Conservation (phyloP, 2,888 invertebrate genomes). For the Drosophila ustulata region DNA sequence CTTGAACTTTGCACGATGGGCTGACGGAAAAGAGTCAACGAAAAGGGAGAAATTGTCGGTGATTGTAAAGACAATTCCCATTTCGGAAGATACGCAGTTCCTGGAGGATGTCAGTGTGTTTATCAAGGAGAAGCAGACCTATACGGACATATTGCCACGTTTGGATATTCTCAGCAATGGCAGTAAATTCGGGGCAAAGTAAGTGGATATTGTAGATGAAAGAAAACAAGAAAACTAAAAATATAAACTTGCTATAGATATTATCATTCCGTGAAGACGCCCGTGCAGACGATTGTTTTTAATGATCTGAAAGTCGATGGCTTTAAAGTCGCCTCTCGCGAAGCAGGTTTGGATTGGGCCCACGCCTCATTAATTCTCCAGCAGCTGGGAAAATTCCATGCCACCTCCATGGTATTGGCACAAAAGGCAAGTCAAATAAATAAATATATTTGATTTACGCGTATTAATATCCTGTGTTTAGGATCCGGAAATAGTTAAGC, state of each 20-base stretch:
- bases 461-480: conserved; percentile 6
- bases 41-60: conserved; percentile 65
- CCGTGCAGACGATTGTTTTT: conserved; percentile 84
- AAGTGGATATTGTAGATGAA: conserved; percentile 20
- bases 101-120: conserved; percentile 85
- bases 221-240: not conserved
- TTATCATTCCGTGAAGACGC: conserved; percentile 70
- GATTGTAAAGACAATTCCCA: conserved; percentile 83
- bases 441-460: not conserved
- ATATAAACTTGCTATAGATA: conserved; percentile 52
- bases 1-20: conserved; percentile 56
- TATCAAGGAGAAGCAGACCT: conserved; percentile 85
- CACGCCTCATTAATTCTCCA: conserved; percentile 86
- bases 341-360: conserved; percentile 86
- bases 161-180: conserved; percentile 82
- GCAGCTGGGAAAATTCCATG: conserved; percentile 86
- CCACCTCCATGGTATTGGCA: conserved; percentile 86
- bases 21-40: conserved; percentile 31
- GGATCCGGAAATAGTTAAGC: conserved; percentile 63
- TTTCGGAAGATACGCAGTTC: conserved; percentile 69
- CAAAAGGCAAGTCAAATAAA: conserved; percentile 83
- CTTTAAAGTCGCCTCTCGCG: conserved; percentile 86
- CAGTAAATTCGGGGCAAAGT: conserved; percentile 78
- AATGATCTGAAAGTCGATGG: conserved; percentile 86
- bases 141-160: conserved; percentile 82